These are phyloP conservation scores for Petrolisthes cinctipes DNA, from an alignment of 2,888 invertebrate species.

Conservation along the genomic window DNA sequence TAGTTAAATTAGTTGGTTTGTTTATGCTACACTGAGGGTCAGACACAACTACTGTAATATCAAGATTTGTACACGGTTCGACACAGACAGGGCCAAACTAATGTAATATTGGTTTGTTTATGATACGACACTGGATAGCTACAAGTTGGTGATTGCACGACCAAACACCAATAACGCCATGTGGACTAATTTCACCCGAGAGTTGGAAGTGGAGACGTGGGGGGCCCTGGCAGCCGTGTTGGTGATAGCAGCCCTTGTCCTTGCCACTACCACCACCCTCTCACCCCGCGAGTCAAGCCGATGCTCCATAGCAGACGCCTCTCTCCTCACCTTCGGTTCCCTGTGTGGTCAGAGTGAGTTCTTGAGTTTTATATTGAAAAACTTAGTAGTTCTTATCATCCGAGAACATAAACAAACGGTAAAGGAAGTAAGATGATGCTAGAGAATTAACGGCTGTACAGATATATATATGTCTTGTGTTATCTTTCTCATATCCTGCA, in stretches of 20 bases:
- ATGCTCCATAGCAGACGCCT: neutral
- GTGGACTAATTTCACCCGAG: slow-evolving; percentile 21
- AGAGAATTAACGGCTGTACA: too few relatives aligned
- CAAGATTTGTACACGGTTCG: neutral
- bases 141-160: slow-evolving; percentile 10
- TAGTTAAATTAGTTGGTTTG: too few relatives aligned
- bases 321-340: neutral
- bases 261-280: neutral
- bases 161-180: neutral
- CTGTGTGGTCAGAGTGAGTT: slow-evolving; percentile 18
- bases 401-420: too few relatives aligned
- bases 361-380: too few relatives aligned
- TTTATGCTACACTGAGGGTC: neutral
- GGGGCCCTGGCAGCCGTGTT: neutral
- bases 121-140: slow-evolving; percentile 1
- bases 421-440: too few relatives aligned
- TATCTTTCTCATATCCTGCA: too few relatives aligned
- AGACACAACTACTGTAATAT: neutral
- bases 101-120: neutral
- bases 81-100: neutral
- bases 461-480: too few relatives aligned
- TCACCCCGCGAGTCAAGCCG: neutral
- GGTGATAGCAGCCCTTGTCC: neutral
- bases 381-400: too few relatives aligned
- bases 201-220: slow-evolving; percentile 11